Conservation (phyloP, 2,797 vertebrate genomes). For the Australoheros facetus region DNA sequence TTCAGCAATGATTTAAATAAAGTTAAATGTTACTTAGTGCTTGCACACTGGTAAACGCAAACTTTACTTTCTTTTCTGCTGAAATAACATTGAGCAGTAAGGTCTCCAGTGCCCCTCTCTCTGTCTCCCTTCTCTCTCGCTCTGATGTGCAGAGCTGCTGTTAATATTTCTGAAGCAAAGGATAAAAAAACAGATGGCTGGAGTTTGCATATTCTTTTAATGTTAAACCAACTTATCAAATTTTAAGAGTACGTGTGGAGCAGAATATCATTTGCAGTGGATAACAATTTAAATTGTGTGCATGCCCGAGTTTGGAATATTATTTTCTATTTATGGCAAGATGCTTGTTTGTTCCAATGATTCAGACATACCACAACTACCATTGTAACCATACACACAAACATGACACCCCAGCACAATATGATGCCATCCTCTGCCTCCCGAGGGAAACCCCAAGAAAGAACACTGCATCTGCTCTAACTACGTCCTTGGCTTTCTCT, state of each 20-base stretch:
- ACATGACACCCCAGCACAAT: conserved; percentile 14
- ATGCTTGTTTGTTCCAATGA: not conserved
- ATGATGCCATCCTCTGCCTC: conserved; percentile 11
- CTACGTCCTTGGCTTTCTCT: conserved; percentile 1
- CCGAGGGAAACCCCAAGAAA: not conserved
- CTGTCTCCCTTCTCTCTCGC: not conserved
- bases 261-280: not conserved
- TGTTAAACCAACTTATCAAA: not conserved
- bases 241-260: not conserved
- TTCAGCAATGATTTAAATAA: not conserved
- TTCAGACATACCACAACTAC: not conserved
- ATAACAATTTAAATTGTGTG: not conserved
- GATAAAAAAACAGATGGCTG: too few species aligned
- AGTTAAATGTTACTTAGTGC: not conserved
- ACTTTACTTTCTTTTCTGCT: not conserved
- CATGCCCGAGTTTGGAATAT: not conserved
- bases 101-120: rapidly evolving
- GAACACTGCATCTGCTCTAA: conserved; percentile 15
- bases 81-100: not conserved
- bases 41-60: not conserved
- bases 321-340: not conserved
- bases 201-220: not conserved
- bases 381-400: conserved; percentile 34
- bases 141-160: not conserved
- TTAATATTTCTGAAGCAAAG: not conserved